Evolutionary conservation across 2,113 vertebrate genomes (phyloP).

Genomic region (Neodon shergylaensis): DNA sequence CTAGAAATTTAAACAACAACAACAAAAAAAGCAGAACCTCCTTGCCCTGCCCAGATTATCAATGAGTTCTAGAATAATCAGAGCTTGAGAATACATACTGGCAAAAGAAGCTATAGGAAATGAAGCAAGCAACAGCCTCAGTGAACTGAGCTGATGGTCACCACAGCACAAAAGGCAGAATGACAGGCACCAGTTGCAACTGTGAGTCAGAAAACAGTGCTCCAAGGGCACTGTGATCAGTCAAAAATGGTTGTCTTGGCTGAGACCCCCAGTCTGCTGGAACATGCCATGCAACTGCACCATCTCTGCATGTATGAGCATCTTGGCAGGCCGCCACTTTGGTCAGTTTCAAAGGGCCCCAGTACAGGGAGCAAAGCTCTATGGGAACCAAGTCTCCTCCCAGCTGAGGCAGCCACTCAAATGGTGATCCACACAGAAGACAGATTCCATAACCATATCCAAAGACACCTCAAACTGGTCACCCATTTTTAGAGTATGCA

Average conservation of each 20-base stretch:
- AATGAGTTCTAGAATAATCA: not conserved
- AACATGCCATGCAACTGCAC: not conserved
- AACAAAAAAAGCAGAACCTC: not conserved
- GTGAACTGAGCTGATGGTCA: not conserved
- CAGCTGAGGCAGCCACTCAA: not conserved
- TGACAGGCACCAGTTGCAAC: not conserved
- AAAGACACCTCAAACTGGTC: not conserved
- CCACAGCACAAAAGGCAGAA: not conserved
- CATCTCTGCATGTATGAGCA: not conserved
- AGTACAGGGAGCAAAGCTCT: not conserved
- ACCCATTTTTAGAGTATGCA: constrained; percentile 3
- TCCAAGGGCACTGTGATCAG: not conserved
- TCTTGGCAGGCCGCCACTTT: not conserved
- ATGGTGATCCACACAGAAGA: not conserved
- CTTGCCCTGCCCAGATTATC: not conserved
- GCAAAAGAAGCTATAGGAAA: not conserved
- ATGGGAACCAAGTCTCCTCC: constrained; percentile 19
- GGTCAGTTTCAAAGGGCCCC: constrained; percentile 44
- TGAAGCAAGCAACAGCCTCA: not conserved
- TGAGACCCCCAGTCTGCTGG: not conserved
- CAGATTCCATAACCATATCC: not conserved
- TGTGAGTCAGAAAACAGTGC: not conserved
- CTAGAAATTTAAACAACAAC: not conserved
- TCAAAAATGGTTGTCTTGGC: constrained; percentile 13
- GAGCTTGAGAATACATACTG: constrained; percentile 16